Evolutionary conservation across 2,888 invertebrate genomes (phyloP).

Genomic region (Leucophenga montana): DNA sequence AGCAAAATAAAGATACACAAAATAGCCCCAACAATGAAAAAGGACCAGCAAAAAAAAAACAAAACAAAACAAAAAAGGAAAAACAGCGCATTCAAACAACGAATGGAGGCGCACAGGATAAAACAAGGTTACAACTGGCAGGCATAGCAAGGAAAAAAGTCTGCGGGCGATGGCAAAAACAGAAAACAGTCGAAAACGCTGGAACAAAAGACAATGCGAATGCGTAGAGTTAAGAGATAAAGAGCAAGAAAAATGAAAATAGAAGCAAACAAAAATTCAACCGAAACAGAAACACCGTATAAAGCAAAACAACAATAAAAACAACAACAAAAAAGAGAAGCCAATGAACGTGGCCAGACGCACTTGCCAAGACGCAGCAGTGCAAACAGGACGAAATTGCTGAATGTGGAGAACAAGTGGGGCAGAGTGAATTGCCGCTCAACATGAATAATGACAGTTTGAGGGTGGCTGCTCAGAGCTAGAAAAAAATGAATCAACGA

Average conservation of each 20-base stretch:
- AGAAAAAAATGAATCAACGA: neutral
- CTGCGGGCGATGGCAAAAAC: slow-evolving; percentile 45
- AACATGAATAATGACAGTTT: slow-evolving; percentile 1
- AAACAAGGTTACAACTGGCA: slow-evolving; percentile 45
- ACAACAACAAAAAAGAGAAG: neutral
- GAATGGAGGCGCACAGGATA: slow-evolving; percentile 29
- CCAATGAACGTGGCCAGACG: slow-evolving; percentile 22
- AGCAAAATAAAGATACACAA: slow-evolving; percentile 58
- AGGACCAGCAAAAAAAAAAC: neutral
- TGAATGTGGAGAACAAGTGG: neutral
- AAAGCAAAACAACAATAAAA: neutral
- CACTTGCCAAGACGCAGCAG: neutral
- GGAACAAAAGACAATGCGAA: neutral
- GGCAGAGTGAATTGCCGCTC: no score
- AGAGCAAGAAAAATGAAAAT: neutral
- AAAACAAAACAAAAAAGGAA: neutral
- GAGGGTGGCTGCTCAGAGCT: neutral
- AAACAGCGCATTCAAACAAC: slow-evolving; percentile 2
- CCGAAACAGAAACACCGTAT: neutral
- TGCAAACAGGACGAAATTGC: slow-evolving; percentile 3
- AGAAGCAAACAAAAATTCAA: no score
- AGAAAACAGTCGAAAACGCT: neutral
- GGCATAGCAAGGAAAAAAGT: slow-evolving; percentile 29
- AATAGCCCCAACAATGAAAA: slow-evolving; percentile 40
- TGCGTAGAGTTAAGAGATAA: neutral